phyloP scores from a whole-genome alignment of 2,113 vertebrate species.

The Psophia crepitans region DNA sequence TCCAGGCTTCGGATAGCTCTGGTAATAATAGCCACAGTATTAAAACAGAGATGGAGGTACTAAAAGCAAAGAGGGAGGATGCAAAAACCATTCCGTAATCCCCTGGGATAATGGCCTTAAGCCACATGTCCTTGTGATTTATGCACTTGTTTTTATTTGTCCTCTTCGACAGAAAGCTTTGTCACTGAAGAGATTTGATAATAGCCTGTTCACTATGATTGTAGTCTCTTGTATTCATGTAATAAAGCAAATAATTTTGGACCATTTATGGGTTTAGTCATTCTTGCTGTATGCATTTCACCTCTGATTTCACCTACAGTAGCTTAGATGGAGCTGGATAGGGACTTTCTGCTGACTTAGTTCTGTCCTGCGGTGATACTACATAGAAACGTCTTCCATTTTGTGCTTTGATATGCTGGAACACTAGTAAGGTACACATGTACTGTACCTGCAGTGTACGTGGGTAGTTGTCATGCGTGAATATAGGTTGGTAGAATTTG shows the following conservation, averaged over 20 bases:
- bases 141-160: slow-evolving; percentile 67
- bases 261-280: background rate
- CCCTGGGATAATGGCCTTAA: slow-evolving; percentile 49
- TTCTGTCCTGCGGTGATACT: background rate
- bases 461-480: background rate
- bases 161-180: slow-evolving; percentile 41
- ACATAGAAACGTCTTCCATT: background rate
- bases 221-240: slow-evolving; percentile 28
- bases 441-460: background rate
- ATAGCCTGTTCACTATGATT: slow-evolving; percentile 37
- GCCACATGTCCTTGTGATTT: slow-evolving; percentile 45
- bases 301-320: slow-evolving; percentile 2
- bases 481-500: background rate
- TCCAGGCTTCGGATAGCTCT: background rate
- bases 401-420: background rate
- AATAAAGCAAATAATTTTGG: slow-evolving; percentile 29
- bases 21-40: slow-evolving; percentile 45
- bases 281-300: background rate
- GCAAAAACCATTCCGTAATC: background rate
- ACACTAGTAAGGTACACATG: background rate
- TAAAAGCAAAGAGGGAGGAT: background rate
- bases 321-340: background rate
- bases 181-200: slow-evolving; percentile 61
- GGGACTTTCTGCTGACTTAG: background rate
- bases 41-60: slow-evolving; percentile 23